Conservation (phyloP, 2,113 vertebrate genomes). For the Serilophus lunatus region DNA sequence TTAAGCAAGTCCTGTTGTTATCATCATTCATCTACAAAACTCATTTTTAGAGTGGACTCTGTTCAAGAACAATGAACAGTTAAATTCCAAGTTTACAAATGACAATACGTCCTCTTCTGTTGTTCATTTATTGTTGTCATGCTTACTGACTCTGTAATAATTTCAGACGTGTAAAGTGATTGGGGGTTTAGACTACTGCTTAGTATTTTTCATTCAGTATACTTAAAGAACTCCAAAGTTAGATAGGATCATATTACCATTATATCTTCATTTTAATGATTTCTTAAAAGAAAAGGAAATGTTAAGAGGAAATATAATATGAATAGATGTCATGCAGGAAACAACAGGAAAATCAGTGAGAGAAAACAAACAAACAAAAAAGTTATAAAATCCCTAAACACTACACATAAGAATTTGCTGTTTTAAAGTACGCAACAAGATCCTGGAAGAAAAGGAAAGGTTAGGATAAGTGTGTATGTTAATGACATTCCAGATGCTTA, state of each 20-base stretch:
- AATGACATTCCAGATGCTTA: background rate
- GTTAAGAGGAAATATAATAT: background rate
- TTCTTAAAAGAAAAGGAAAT: background rate
- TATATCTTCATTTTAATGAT: background rate
- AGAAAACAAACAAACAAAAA: background rate
- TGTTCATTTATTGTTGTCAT: slow-evolving; percentile 18
- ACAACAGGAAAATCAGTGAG: background rate
- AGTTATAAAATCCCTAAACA: background rate
- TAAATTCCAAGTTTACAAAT: slow-evolving; percentile 6
- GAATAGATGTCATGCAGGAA: background rate
- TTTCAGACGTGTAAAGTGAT: background rate
- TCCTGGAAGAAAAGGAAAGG: background rate
- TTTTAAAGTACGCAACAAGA: background rate
- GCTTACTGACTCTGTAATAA: background rate
- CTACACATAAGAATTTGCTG: background rate
- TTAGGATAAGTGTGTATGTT: background rate
- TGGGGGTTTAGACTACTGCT: background rate
- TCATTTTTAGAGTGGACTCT: background rate
- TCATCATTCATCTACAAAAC: background rate
- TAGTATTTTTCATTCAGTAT: background rate
- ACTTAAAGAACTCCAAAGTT: background rate
- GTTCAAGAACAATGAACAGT: background rate
- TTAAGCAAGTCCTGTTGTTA: background rate
- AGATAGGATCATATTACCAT: background rate
- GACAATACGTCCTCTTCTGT: background rate